Percentiles rank a stretch among this genome's conserved stretches.
phyloP scores from a whole-genome alignment of 2,113 vertebrate genomes.

The Coryphaenoides rupestris region DNA sequence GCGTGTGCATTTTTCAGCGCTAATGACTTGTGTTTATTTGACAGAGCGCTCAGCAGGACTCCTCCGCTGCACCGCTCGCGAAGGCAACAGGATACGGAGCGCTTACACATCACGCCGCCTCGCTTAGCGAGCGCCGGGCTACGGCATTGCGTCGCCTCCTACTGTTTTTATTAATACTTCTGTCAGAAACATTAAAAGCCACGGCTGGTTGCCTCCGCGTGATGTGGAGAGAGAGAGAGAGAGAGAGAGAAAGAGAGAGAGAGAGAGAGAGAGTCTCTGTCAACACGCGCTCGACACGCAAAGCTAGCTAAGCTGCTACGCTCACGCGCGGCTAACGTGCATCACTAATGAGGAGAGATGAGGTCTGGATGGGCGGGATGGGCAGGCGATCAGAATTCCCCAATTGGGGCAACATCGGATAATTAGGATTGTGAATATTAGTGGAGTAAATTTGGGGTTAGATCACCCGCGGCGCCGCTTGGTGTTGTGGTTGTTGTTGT shows the following conservation, averaged over 20 bases:
- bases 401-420: constrained; percentile 48
- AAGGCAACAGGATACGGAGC: constrained; percentile 56
- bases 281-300: constrained; percentile 60
- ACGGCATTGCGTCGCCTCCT: constrained; percentile 77
- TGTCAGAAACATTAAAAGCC: constrained; percentile 77
- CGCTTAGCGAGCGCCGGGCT: constrained; percentile 70
- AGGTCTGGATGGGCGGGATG: constrained; percentile 59
- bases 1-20: constrained; percentile 70
- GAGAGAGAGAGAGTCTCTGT: constrained; percentile 63
- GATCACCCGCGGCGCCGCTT: constrained; percentile 25
- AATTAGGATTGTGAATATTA: constrained; percentile 60
- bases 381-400: constrained; percentile 57
- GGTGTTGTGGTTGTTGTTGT: constrained; percentile 15
- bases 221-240: constrained; percentile 25
- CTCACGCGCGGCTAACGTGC: constrained; percentile 62
- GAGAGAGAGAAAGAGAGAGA: no score
- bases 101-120: constrained; percentile 59
- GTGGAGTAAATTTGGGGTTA: constrained; percentile 16
- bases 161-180: constrained; percentile 81
- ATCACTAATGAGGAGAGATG: constrained; percentile 67
- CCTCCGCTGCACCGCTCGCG: constrained; percentile 48
- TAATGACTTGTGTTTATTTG: constrained; percentile 78
- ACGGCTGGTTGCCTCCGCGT: constrained; percentile 61
- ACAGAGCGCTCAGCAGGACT: constrained; percentile 72
- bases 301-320: constrained; percentile 29